Evolutionary conservation across 2,797 vertebrate genomes (phyloP), one percentile per base, ranked within the genome.

Genomic region (Rhabdophis nuchalis): DNA sequence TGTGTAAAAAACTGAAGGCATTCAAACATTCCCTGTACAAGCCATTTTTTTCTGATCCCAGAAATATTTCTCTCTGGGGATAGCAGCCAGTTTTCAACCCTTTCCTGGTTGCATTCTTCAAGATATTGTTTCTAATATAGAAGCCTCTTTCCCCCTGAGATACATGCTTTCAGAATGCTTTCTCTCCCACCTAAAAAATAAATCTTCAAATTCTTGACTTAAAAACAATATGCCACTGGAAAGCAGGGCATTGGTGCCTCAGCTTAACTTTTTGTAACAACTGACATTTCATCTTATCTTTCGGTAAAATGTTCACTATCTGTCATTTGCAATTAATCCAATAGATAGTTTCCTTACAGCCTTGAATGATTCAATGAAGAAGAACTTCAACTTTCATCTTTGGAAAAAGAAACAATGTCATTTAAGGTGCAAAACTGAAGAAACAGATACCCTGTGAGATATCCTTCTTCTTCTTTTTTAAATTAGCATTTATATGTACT

Each of bases 251-350:
- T 7, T 58, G 86, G 53, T 90, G 58, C 89, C 3, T 0, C 88
- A 82, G 85, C 50, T 90, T 61, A 90, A 87, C 85, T 85, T 87
- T 92, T 93, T 61, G 41, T 90, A 90, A 91, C 54, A 93, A 23
- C 89, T 2, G 8, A 25, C 29, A 1, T 92, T 92, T 92, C 90
- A 90, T 90, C 52, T 88, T 85, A 87, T 77, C 32, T 57, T 2
- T 0, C 9, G 60, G 92, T 60, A 27, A 5, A 8, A 18, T 92
- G 85, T 10, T 92, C 87, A 87, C n/a, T 87, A 9, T 8, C 50
- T 89, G 36, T 88, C 2, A 1, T 87, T 89, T 90, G 57, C 64
- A 92, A 91, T 93, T 93, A 93, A 93, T 82, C 85, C 56, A 91
- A 90, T 54, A 87, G 46, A 89, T 85, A 93, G 50, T 25, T 53